phyloP scores from a whole-genome alignment of 2,888 invertebrate species.

The Lasioglossum vierecki region DNA sequence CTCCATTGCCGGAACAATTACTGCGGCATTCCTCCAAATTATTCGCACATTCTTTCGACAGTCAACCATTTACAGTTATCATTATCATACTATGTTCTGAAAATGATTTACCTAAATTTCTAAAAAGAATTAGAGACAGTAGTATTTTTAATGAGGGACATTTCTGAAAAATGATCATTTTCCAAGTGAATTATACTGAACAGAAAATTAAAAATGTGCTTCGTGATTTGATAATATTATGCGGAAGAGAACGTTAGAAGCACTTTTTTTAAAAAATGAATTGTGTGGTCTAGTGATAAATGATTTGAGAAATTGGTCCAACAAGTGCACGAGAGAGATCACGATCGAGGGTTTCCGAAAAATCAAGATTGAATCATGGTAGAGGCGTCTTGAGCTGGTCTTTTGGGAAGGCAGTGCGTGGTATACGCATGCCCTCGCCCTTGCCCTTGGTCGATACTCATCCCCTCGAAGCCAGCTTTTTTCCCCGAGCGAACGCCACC shows the following conservation, averaged over 20 bases:
- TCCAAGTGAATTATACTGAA: background rate
- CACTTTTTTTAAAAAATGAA: background rate
- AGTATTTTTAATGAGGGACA: too few species aligned
- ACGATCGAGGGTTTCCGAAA: background rate
- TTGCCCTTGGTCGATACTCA: slow-evolving; percentile 83
- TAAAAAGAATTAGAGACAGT: background rate
- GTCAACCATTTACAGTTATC: background rate
- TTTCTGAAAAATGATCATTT: too few species aligned
- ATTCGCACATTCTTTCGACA: background rate
- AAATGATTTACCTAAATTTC: background rate
- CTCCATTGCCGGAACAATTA: background rate
- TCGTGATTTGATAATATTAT: too few species aligned
- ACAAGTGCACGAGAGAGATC: background rate
- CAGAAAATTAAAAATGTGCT: background rate
- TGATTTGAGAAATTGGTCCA: background rate
- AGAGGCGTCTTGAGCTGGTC: slow-evolving; percentile 15
- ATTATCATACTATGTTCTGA: background rate
- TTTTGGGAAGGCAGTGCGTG: slow-evolving; percentile 47
- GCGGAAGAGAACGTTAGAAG: background rate
- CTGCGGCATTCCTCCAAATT: background rate
- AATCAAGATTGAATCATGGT: background rate
- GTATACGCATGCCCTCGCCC: slow-evolving; percentile 76
- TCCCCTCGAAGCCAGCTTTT: slow-evolving; percentile 70
- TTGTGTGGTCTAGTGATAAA: background rate
- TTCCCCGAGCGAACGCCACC: slow-evolving; percentile 60